Evolutionary conservation across 2,797 vertebrate genomes (phyloP).

Genomic region (Rousettus madagascariensis): DNA sequence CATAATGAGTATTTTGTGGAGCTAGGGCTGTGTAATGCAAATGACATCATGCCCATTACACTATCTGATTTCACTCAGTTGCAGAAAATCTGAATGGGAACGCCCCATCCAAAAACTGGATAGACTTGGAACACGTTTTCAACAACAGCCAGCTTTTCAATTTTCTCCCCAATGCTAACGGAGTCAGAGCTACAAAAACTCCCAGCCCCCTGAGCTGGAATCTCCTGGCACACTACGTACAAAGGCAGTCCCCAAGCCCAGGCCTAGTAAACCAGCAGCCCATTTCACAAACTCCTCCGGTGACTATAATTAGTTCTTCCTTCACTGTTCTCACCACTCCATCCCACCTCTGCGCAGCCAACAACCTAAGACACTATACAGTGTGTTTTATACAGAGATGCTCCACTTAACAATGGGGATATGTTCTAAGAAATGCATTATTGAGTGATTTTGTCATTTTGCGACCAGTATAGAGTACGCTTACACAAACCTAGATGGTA

Average conservation of each 20-base stretch:
- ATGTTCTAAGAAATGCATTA: neutral
- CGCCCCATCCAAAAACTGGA: neutral
- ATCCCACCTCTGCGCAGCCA: neutral
- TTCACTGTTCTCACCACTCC: neutral
- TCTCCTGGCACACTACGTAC: neutral
- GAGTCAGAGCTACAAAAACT: neutral
- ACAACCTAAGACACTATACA: neutral
- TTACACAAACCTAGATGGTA: neutral
- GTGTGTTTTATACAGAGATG: neutral
- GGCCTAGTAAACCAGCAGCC: neutral
- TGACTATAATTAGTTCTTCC: neutral
- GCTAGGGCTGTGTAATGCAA: neutral
- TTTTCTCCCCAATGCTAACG: neutral
- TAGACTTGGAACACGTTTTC: neutral
- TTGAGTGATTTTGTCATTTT: neutral
- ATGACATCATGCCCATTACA: conserved; percentile 1
- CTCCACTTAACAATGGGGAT: neutral
- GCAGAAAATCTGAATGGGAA: conserved; percentile 46
- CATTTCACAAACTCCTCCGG: neutral
- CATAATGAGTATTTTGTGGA: neutral
- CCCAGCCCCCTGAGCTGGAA: neutral
- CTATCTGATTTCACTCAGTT: conserved; percentile 57
- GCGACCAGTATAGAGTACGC: neutral
- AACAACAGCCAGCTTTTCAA: neutral
- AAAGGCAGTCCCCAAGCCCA: neutral